These are phyloP conservation scores for Entosphenus tridentatus DNA, from an alignment of 2,113 vertebrate species.

Conservation along the genomic window DNA sequence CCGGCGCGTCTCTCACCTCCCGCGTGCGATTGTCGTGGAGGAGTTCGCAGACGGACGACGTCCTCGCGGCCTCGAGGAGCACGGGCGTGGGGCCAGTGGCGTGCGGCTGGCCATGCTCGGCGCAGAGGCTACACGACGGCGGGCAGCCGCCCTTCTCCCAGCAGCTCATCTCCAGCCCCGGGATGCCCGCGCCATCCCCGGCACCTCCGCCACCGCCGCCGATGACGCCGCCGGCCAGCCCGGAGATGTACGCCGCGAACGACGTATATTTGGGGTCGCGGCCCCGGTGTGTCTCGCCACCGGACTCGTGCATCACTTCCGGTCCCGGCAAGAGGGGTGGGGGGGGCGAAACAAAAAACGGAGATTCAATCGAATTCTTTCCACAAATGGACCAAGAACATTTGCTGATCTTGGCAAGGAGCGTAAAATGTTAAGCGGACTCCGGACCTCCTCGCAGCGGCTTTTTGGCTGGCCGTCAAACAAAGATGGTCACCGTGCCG, in stretches of 20 bases:
- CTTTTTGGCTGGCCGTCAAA: too few relatives aligned
- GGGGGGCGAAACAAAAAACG: too few relatives aligned
- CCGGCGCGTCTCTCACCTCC: slow-evolving; percentile 34
- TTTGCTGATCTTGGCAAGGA: too few relatives aligned
- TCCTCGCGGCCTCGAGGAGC: slow-evolving; percentile 62
- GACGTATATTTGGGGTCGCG: not conserved
- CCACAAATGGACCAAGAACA: too few relatives aligned
- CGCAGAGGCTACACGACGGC: slow-evolving; percentile 64
- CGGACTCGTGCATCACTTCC: not conserved
- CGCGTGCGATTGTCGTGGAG: slow-evolving; percentile 79
- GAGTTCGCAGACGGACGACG: slow-evolving; percentile 64
- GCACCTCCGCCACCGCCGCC: slow-evolving; percentile 57
- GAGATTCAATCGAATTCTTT: too few relatives aligned
- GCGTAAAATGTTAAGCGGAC: too few relatives aligned
- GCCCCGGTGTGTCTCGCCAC: not conserved
- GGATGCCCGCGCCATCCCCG: slow-evolving; percentile 64
- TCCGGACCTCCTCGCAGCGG: too few relatives aligned
- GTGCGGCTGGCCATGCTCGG: slow-evolving; percentile 49
- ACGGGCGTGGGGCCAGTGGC: slow-evolving; percentile 48
- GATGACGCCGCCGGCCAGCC: slow-evolving; percentile 54
- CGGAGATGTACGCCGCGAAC: slow-evolving; percentile 37
- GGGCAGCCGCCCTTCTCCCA: slow-evolving; percentile 84
- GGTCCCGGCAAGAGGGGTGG: too few relatives aligned
- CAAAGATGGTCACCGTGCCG: too few relatives aligned
- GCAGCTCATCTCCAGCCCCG: slow-evolving; percentile 70